A percentile compares a stretch with the other conserved stretches of the same genome.
Conservation (phyloP, 2,113 vertebrate genomes). For the Sinocyclocheilus anshuiensis region DNA sequence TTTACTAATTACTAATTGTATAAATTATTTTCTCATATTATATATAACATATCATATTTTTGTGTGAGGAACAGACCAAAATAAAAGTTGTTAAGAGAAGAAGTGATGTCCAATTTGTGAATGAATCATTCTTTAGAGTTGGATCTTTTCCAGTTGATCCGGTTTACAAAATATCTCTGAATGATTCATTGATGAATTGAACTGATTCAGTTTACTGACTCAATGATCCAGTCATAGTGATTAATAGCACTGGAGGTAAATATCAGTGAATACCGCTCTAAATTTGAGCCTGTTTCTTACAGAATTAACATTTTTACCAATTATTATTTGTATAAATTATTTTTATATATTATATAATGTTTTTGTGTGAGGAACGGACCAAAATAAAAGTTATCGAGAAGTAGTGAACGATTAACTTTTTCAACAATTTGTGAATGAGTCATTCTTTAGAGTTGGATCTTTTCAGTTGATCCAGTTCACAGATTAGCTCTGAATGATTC, state of each 20-base stretch:
- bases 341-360: too few relatives aligned
- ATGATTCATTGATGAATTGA: not conserved
- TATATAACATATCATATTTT: too few relatives aligned
- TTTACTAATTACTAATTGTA: too few relatives aligned
- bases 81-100: too few relatives aligned
- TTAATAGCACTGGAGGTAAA: too few relatives aligned
- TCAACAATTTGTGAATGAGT: not conserved
- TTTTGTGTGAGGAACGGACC: not conserved
- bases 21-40: too few relatives aligned
- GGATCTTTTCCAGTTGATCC: not conserved
- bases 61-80: too few relatives aligned
- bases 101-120: too few relatives aligned
- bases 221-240: too few relatives aligned
- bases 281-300: too few relatives aligned
- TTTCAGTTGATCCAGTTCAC: not conserved
- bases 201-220: not conserved
- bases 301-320: not conserved
- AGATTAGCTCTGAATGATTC: not conserved
- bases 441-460: not conserved
- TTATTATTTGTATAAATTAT: not conserved
- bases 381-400: not conserved
- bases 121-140: not conserved
- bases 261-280: too few relatives aligned
- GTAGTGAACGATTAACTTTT: not conserved
- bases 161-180: not conserved